These are phyloP conservation scores for Zaprionus obscuricornis DNA, from an alignment of 2,888 invertebrate species.

Conservation along the genomic window DNA sequence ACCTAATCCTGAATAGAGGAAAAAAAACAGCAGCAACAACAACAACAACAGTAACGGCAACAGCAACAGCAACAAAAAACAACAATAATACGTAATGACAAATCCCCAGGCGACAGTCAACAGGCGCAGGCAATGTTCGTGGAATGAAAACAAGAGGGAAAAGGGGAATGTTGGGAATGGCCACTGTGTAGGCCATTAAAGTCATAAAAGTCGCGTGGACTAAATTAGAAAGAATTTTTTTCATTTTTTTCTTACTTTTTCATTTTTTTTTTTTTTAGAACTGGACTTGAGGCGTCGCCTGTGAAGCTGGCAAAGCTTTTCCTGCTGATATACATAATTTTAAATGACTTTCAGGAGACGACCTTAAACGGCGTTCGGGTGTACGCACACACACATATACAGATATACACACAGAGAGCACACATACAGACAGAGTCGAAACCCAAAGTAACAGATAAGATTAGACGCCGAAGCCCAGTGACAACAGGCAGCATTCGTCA, in stretches of 20 bases:
- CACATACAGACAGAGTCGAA: slow-evolving; percentile 30
- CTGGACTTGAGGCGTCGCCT: slow-evolving; percentile 14
- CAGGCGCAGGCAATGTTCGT: background rate
- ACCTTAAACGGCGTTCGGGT: slow-evolving; percentile 47
- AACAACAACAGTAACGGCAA: slow-evolving; percentile 18
- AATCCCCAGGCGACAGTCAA: slow-evolving; percentile 55
- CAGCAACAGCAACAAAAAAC: slow-evolving; percentile 22
- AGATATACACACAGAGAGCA: slow-evolving; percentile 7
- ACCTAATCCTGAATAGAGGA: slow-evolving; percentile 28
- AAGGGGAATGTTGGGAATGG: slow-evolving; percentile 14
- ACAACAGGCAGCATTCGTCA: slow-evolving; percentile 72
- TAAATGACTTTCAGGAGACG: slow-evolving; percentile 76
- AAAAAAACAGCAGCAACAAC: slow-evolving; percentile 20
- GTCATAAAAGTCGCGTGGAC: slow-evolving; percentile 79
- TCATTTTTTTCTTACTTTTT: slow-evolving; percentile 18
- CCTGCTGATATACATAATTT: slow-evolving; percentile 69
- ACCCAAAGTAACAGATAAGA: slow-evolving; percentile 68
- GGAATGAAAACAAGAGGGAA: background rate
- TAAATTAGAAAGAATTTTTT: slow-evolving; percentile 67
- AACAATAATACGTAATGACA: slow-evolving; percentile 57
- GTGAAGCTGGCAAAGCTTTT: slow-evolving; percentile 18
- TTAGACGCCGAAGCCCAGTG: slow-evolving; percentile 68
- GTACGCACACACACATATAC: slow-evolving; percentile 16
- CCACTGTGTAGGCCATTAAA: slow-evolving; percentile 72
- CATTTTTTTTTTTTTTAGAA: background rate